Evolutionary conservation across 2,888 invertebrate genomes (phyloP), one percentile per base, ranked within the genome.

Genomic region (Taenaris catops): DNA sequence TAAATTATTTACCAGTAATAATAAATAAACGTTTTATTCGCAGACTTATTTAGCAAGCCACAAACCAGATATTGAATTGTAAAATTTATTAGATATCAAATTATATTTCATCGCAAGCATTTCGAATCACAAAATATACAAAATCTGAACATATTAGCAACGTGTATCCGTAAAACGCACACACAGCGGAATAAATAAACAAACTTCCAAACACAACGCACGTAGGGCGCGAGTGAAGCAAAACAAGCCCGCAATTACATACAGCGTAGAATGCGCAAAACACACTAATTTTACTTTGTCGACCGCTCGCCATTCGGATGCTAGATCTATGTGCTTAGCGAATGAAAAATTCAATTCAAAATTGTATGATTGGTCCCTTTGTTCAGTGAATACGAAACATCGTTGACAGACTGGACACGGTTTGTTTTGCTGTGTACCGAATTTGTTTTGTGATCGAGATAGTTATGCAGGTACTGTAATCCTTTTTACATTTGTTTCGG

Each of bases 361-460:
- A 48, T 49, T 47, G 48, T 51, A 46, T 53, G 51, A 53, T 49
- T 51, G 45, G 48, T 43, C 40, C 44, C 49, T 47, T 51, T 51
- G 47, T 51, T 45, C 39, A 33, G 8, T 44, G 38, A 41, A 46
- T 44, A 35, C 39, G 46, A 24, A 38, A 41, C 38, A 34, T 38
- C 26, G 38, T 43, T 35, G 34, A 38, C 46, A 41, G 27, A 37
- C 21, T 27, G 37, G 23, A 31, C n/a, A n/a, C 23, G 23, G 44
- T 42, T 47, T 38, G 41, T 35, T 42, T 46, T 38, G 21, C 29
- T 26, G 34, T 26, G 41, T 27, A 33, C 29, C 23, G 36, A 41
- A 36, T 37, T 40, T 39, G 46, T 39, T 42, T 41, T 33, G 20
- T 21, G 42, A 37, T 37, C 29, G 31, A 36, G 25, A 44, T 44